Evolutionary conservation across 2,888 invertebrate genomes (phyloP), one percentile per base, ranked within the genome.

Genomic region (Aspidiotus destructor): DNA sequence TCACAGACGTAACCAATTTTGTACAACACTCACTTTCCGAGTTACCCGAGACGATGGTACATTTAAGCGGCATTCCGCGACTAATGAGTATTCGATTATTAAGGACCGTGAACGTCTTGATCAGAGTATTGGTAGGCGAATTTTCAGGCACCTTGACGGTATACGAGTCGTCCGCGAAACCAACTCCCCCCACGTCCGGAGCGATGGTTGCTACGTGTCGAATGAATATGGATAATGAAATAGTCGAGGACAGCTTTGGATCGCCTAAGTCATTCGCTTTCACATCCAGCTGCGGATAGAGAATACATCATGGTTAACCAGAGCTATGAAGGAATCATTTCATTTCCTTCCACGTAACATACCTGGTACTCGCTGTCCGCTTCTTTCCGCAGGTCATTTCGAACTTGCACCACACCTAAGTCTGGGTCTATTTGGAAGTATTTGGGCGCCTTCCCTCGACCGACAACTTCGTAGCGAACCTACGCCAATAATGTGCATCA

Each of bases 401-500:
- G 84, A 0, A 93, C 86, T 67, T 86, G 82, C 16, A 95, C 79
- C 0, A 85, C 84, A 0, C 93, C 95, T 0, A 86, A 86, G 70
- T 91, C 90, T 0, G 89, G 85, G 76, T 93, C 91, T 8, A 95
- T 87, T 73, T 88, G 86, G 80, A 95, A 95, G 77, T 90, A 93
- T 74, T 89, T 88, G 0, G 84, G 81, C 0, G 92, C 87, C 75
- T 90, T 89, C 28, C 88, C 89, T 17, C 89, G 80, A 0, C 92
- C 92, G 8, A 87, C 87, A 64, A 93, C 81, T 76, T 91, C 89
- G 75, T 92, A 93, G 11, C 84, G 80, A 44, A 75, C 74, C 74
- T 73, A 53, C 48, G 67, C 40, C 62, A 11, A 6, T 28, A 48
- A 28, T 28, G 28, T 28, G 5, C 28, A 28, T 28, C 5, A 28